phyloP scores from a whole-genome alignment of 2,113 vertebrate genomes.

The Microtus oregoni region DNA sequence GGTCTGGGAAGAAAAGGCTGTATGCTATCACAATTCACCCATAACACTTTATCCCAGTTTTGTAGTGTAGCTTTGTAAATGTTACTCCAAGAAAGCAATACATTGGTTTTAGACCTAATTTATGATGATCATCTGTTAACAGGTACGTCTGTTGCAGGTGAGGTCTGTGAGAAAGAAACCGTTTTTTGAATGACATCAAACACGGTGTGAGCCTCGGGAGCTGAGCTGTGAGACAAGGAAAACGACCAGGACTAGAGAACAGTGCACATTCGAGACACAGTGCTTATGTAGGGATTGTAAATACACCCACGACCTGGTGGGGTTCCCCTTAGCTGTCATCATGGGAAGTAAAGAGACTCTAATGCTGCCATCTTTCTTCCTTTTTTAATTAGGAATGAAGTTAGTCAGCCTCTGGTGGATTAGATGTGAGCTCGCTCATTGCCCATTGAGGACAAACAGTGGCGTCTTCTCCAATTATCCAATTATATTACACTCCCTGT shows the following conservation, averaged over 20 bases:
- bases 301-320: neutral
- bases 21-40: neutral
- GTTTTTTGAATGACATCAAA: neutral
- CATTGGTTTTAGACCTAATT: neutral
- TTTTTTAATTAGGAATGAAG: constrained; percentile 46
- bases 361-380: neutral
- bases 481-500: neutral
- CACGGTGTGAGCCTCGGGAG: neutral
- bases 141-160: neutral
- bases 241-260: neutral
- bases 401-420: neutral
- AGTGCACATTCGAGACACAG: neutral
- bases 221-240: neutral
- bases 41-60: neutral
- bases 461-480: neutral
- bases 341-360: neutral
- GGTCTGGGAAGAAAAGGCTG: neutral
- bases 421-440: neutral
- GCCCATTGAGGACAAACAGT: neutral
- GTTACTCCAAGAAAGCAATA: neutral
- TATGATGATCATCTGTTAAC: neutral
- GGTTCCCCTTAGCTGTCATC: neutral
- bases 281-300: neutral
- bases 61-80: neutral
- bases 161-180: neutral